Conservation (phyloP, 2,888 invertebrate genomes). For the Drosophila mettleri region DNA sequence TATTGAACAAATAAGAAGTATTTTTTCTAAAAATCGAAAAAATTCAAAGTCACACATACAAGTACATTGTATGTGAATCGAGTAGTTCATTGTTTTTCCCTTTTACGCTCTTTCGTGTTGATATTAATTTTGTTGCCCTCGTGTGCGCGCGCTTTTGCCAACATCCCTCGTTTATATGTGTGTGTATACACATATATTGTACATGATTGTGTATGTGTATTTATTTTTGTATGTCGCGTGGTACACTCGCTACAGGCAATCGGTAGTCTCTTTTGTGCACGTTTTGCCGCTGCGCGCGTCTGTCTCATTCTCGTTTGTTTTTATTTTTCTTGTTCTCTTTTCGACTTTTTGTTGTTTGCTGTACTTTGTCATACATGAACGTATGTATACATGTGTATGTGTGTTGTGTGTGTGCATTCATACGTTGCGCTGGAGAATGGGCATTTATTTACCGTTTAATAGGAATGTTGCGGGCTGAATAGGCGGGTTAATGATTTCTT, state of each 20-base stretch:
- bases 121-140: constrained; percentile 64
- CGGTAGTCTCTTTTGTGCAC: constrained; percentile 62
- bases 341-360: constrained; percentile 82
- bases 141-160: constrained; percentile 79
- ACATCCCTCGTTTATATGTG: constrained; percentile 41
- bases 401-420: constrained; percentile 19
- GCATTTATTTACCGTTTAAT: constrained; percentile 38
- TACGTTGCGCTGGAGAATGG: constrained; percentile 31
- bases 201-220: constrained; percentile 30
- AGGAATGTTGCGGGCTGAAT: constrained; percentile 20
- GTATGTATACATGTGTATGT: constrained; percentile 1
- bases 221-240: constrained; percentile 45
- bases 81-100: constrained; percentile 40
- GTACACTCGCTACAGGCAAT: constrained; percentile 60
- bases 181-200: constrained; percentile 30
- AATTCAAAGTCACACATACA: neutral
- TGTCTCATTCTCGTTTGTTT: constrained; percentile 73
- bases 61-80: constrained; percentile 18
- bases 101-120: constrained; percentile 54
- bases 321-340: constrained; percentile 77
- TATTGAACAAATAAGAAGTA: constrained; percentile 38
- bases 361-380: constrained; percentile 73
- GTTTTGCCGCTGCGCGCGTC: constrained; percentile 70
- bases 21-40: constrained; percentile 62
- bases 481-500: constrained; percentile 24